These are phyloP conservation scores for Pammene aurita DNA, from an alignment of 2,888 invertebrate genomes.

Conservation along the genomic window DNA sequence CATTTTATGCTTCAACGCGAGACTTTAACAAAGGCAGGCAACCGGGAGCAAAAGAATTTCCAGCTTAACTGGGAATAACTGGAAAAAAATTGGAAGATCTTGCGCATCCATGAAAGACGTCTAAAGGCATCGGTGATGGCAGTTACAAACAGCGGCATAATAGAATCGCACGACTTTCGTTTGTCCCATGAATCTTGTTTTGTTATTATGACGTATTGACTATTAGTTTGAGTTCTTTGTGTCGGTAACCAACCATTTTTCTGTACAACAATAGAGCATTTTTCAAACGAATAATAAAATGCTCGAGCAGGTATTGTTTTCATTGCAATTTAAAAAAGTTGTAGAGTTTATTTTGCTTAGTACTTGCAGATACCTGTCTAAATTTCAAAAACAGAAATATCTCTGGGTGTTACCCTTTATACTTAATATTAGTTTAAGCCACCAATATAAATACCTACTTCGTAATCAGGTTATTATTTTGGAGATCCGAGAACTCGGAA, in stretches of 20 bases:
- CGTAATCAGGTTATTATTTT: too few species aligned
- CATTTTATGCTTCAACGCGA: constrained; percentile 64
- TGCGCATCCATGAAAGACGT: constrained; percentile 44
- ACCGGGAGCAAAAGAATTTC: constrained; percentile 47
- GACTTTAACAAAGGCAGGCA: constrained; percentile 56
- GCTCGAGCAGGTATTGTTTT: constrained; percentile 6
- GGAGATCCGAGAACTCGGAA: too few species aligned
- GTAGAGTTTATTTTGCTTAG: background rate
- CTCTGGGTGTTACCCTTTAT: too few species aligned
- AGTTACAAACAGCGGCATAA: constrained; percentile 40
- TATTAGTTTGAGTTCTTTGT: constrained; percentile 38
- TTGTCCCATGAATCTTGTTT: constrained; percentile 40
- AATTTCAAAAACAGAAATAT: too few species aligned
- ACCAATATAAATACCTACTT: too few species aligned
- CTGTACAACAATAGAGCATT: constrained; percentile 21
- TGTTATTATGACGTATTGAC: constrained; percentile 41
- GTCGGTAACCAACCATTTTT: constrained; percentile 24
- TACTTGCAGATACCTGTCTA: too few species aligned
- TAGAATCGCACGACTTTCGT: constrained; percentile 40
- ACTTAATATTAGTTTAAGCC: too few species aligned
- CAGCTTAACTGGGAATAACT: constrained; percentile 47
- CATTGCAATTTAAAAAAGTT: background rate
- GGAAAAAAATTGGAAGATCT: constrained; percentile 45
- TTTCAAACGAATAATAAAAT: constrained; percentile 27
- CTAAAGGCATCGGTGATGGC: constrained; percentile 42